Evolutionary conservation across 2,888 invertebrate species (phyloP).

Genomic region (Lasioglossum figueresi): DNA sequence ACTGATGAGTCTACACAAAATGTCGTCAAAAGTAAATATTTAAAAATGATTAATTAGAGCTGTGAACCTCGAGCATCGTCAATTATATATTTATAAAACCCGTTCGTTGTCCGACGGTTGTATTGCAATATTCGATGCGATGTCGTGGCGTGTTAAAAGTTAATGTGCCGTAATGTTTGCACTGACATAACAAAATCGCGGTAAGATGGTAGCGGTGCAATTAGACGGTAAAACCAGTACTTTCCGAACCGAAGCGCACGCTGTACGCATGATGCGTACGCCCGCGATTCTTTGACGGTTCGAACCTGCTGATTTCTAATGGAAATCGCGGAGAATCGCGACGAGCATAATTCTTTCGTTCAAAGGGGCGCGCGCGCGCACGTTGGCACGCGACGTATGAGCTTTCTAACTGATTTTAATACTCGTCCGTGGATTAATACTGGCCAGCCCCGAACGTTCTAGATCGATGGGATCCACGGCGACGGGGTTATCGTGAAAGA

Average conservation of each 20-base stretch:
- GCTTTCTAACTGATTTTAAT: slow-evolving; percentile 74
- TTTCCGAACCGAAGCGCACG: neutral
- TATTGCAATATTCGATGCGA: too few relatives aligned
- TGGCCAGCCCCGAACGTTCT: slow-evolving; percentile 35
- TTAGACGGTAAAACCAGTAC: slow-evolving; percentile 2
- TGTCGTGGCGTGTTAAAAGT: neutral
- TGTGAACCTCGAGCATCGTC: too few relatives aligned
- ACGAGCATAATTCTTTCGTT: slow-evolving; percentile 60
- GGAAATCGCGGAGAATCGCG: slow-evolving; percentile 74
- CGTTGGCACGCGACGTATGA: slow-evolving; percentile 63
- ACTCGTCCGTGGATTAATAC: slow-evolving; percentile 54
- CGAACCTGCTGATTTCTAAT: slow-evolving; percentile 73
- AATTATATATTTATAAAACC: too few relatives aligned
- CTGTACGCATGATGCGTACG: slow-evolving; percentile 9
- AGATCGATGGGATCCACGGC: slow-evolving; percentile 53
- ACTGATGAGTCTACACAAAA: too few relatives aligned
- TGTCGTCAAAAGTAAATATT: too few relatives aligned
- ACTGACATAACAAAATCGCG: neutral
- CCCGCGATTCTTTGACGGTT: slow-evolving; percentile 21
- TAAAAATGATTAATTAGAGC: too few relatives aligned
- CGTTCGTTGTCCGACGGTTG: neutral
- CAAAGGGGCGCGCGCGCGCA: slow-evolving; percentile 10
- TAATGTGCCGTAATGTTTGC: slow-evolving; percentile 4
- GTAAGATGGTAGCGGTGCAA: neutral
- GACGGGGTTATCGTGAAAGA: slow-evolving; percentile 60